Percentiles rank a stretch among this genome's conserved stretches.
These are phyloP conservation scores for Morus bassanus DNA, from an alignment of 2,797 vertebrate species.

Conservation along the genomic window DNA sequence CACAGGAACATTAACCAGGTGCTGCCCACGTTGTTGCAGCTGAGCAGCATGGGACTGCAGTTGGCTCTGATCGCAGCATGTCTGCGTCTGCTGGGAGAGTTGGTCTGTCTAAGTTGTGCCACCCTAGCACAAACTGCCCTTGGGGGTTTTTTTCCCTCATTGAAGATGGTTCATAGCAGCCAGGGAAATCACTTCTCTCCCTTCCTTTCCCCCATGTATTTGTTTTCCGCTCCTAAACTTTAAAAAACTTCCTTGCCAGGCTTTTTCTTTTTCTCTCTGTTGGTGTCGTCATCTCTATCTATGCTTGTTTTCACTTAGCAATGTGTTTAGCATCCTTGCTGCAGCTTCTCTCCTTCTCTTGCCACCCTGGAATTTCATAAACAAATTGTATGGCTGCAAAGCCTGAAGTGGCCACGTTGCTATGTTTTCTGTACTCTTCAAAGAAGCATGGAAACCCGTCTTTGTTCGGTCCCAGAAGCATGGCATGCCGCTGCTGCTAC, in stretches of 20 bases:
- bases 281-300: neutral
- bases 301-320: neutral
- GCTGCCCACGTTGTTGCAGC: accelerated
- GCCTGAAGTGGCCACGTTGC: neutral
- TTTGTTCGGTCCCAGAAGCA: slow-evolving; percentile 16
- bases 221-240: neutral
- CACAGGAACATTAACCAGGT: neutral
- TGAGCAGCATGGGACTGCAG: accelerated
- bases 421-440: neutral
- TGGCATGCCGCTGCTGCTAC: neutral
- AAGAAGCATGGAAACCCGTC: neutral
- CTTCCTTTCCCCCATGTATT: accelerated
- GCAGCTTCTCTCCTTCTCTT: neutral
- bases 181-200: neutral
- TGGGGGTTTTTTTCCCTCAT: neutral
- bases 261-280: neutral
- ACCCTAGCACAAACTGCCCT: neutral
- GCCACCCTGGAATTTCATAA: neutral
- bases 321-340: neutral
- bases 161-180: neutral
- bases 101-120: neutral
- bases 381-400: neutral
- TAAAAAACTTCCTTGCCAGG: neutral
- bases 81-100: neutral
- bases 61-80: accelerated